Evolutionary conservation across 2,888 invertebrate species (phyloP).

Genomic region (Microctonus aethiopoides): DNA sequence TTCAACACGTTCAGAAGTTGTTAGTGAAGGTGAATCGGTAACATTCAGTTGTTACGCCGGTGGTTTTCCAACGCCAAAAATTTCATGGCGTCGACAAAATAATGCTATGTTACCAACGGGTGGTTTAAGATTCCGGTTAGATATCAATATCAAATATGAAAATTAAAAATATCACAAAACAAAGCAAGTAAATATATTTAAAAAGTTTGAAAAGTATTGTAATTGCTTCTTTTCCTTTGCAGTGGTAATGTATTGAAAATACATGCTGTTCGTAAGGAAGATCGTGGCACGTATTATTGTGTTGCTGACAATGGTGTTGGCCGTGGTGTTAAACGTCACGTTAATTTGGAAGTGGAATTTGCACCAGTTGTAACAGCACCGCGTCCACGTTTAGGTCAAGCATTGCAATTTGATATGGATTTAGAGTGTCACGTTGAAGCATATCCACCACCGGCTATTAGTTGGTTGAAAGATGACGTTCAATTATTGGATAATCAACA

Average conservation of each 20-base stretch:
- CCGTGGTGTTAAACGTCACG: conserved; percentile 84
- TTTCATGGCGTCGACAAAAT: conserved; percentile 92
- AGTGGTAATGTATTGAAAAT: conserved; percentile 87
- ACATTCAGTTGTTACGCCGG: conserved; percentile 89
- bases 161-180: background rate
- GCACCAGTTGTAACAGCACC: conserved; percentile 88
- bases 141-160: no score
- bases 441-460: conserved; percentile 92
- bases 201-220: no score
- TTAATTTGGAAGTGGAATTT: conserved; percentile 91
- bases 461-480: conserved; percentile 88
- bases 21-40: conserved; percentile 80
- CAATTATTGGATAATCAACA: conserved; percentile 90
- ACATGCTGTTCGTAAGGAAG: conserved; percentile 83
- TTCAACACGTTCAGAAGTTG: conserved; percentile 86
- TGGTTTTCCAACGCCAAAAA: conserved; percentile 85
- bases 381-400: conserved; percentile 85
- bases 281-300: conserved; percentile 93
- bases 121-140: conserved; percentile 80
- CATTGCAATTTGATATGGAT: conserved; percentile 93
- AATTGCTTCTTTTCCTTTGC: background rate
- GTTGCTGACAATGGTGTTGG: conserved; percentile 92
- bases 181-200: background rate
- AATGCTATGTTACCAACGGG: conserved; percentile 93
- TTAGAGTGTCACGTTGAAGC: conserved; percentile 95